These are phyloP conservation scores for Oryzias curvinotus DNA, from an alignment of 2,113 vertebrate genomes.

Conservation along the genomic window DNA sequence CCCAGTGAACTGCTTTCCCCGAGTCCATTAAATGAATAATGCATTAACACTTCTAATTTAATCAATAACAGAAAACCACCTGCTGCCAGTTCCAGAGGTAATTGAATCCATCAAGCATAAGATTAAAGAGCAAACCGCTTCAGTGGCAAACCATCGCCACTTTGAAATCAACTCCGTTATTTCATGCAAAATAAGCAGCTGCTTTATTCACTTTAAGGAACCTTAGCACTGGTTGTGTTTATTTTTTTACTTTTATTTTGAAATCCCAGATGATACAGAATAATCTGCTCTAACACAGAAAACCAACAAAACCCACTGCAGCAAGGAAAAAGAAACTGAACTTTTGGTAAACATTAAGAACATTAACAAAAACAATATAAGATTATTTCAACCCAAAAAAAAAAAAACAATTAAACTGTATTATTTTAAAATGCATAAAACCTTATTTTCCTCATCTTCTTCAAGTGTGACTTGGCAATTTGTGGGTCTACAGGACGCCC, in stretches of 20 bases:
- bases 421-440: too few species aligned
- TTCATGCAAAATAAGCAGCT: not conserved
- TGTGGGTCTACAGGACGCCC: too few species aligned
- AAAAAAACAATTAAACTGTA: too few species aligned
- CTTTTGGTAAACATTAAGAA: too few species aligned
- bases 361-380: too few species aligned
- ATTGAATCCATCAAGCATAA: constrained; percentile 54
- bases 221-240: not conserved
- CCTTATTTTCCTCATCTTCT: too few species aligned
- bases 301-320: too few species aligned
- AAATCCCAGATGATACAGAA: too few species aligned
- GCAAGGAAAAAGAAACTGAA: too few species aligned
- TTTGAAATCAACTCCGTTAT: not conserved
- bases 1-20: not conserved
- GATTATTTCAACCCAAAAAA: too few species aligned
- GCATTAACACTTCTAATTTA: constrained; percentile 44
- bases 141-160: constrained; percentile 1
- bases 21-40: constrained; percentile 43
- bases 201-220: not conserved
- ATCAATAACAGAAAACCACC: constrained; percentile 35
- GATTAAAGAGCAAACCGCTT: constrained; percentile 34
- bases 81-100: constrained; percentile 38
- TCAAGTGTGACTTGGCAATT: too few species aligned
- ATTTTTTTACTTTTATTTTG: constrained; percentile 1
- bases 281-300: too few species aligned